phyloP scores from a whole-genome alignment of 2,113 vertebrate species.

The Scatophagus argus region DNA sequence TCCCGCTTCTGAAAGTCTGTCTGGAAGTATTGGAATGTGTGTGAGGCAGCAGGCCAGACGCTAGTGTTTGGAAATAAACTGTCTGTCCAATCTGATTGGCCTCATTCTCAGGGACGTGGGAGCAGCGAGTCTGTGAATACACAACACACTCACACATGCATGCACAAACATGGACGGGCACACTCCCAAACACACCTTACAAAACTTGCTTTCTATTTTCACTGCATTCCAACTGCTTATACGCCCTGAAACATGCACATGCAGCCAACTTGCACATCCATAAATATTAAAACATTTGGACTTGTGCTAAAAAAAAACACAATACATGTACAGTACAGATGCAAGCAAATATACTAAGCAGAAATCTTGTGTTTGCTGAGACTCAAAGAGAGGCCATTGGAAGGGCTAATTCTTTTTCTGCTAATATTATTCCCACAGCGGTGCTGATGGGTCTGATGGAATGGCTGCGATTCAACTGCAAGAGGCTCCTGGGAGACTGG shows the following conservation, averaged over 20 bases:
- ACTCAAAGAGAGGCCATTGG: conserved; percentile 9
- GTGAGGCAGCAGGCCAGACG: conserved; percentile 85
- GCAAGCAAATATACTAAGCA: not conserved
- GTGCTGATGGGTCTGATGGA: conserved; percentile 73
- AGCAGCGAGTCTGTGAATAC: conserved; percentile 64
- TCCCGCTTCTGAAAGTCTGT: conserved; percentile 88
- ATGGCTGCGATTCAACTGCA: conserved; percentile 65
- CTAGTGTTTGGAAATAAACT: conserved; percentile 87
- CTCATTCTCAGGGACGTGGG: conserved; percentile 82
- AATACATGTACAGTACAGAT: conserved; percentile 6
- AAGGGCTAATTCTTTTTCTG: conserved; percentile 67
- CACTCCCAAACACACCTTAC: conserved; percentile 38
- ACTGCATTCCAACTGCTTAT: not conserved
- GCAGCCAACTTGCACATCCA: conserved; percentile 35
- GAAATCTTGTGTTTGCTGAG: not conserved
- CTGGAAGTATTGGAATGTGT: conserved; percentile 93
- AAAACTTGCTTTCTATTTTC: not conserved
- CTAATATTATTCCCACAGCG: conserved; percentile 65
- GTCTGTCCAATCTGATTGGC: conserved; percentile 70
- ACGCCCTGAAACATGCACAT: conserved; percentile 9
- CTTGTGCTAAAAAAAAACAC: not conserved
- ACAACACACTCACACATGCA: conserved; percentile 29
- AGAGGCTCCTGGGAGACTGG: conserved; percentile 68
- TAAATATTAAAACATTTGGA: conserved; percentile 15
- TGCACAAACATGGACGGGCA: conserved; percentile 33